phyloP scores from a whole-genome alignment of 2,797 vertebrate species.

The Nyctibius grandis region DNA sequence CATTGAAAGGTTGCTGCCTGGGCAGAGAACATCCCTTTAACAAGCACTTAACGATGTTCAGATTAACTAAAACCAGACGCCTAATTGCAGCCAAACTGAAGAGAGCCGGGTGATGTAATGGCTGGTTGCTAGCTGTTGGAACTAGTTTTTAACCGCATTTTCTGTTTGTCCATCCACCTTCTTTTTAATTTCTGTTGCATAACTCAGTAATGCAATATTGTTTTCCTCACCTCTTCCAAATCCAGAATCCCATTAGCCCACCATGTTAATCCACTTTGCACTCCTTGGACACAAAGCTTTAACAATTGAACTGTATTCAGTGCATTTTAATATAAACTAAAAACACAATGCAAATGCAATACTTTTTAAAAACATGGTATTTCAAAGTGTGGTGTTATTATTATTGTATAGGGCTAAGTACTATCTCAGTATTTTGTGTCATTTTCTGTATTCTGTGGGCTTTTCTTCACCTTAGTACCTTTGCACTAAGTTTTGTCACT shows the following conservation, averaged over 20 bases:
- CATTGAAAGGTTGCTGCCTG: neutral
- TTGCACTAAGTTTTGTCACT: constrained; percentile 70
- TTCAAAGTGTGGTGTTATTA: constrained; percentile 53
- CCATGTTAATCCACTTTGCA: constrained; percentile 65
- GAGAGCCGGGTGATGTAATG: neutral
- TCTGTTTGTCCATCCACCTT: constrained; percentile 61
- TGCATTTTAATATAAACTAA: constrained; percentile 71
- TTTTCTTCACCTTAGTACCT: constrained; percentile 56
- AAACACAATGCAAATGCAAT: constrained; percentile 72
- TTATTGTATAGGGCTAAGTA: constrained; percentile 67
- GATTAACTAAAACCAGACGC: neutral
- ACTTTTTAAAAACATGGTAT: constrained; percentile 69
- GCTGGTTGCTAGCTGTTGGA: constrained; percentile 70
- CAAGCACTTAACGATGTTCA: neutral
- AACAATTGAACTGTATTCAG: constrained; percentile 68
- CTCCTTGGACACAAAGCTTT: constrained; percentile 75
- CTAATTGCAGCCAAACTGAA: neutral
- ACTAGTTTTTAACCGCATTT: constrained; percentile 69
- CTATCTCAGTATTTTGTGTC: constrained; percentile 65
- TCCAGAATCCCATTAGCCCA: constrained; percentile 22
- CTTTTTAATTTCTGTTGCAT: constrained; percentile 62
- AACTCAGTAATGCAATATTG: constrained; percentile 62
- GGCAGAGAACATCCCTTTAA: neutral
- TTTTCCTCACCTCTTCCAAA: constrained; percentile 62
- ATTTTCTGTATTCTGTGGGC: constrained; percentile 68